Evolutionary conservation across 2,113 vertebrate species (phyloP).

Genomic region (Anser brachyrhynchus): DNA sequence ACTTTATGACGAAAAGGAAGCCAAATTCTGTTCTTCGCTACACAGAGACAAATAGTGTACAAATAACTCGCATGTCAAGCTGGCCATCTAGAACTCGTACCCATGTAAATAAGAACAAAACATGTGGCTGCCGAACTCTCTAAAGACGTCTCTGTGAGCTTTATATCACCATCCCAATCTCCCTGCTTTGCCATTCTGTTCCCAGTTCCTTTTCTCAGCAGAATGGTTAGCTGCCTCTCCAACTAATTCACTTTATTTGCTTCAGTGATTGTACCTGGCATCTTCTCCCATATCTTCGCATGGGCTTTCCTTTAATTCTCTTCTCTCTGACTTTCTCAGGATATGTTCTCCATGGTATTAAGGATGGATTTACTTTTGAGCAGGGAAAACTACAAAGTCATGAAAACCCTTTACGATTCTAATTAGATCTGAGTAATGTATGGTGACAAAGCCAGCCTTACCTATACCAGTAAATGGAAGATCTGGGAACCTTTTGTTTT

Average conservation of each 20-base stretch:
- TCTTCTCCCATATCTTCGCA: neutral
- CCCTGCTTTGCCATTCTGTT: constrained; percentile 13
- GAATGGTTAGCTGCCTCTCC: constrained; percentile 44
- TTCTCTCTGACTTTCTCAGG: constrained; percentile 14
- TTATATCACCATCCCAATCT: neutral
- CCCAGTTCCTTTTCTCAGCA: neutral
- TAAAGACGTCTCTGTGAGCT: neutral
- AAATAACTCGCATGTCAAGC: neutral
- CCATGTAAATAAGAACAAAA: neutral
- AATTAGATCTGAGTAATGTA: constrained; percentile 40
- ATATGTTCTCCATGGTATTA: constrained; percentile 25
- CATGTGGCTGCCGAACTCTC: neutral
- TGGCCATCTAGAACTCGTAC: neutral
- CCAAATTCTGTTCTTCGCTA: neutral
- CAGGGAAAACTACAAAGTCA: constrained; percentile 22
- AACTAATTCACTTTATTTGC: constrained; percentile 62
- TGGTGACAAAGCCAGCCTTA: constrained; percentile 9
- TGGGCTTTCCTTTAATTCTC: constrained; percentile 28
- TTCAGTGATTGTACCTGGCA: constrained; percentile 41
- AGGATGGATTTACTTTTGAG: constrained; percentile 41
- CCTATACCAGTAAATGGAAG: neutral
- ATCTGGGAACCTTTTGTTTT: constrained; percentile 16
- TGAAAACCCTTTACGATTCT: constrained; percentile 25
- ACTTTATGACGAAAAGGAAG: neutral
- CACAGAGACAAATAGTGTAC: neutral